These are phyloP conservation scores for Chaetorhynchus papuensis DNA, from an alignment of 2,113 vertebrate genomes.

Conservation along the genomic window DNA sequence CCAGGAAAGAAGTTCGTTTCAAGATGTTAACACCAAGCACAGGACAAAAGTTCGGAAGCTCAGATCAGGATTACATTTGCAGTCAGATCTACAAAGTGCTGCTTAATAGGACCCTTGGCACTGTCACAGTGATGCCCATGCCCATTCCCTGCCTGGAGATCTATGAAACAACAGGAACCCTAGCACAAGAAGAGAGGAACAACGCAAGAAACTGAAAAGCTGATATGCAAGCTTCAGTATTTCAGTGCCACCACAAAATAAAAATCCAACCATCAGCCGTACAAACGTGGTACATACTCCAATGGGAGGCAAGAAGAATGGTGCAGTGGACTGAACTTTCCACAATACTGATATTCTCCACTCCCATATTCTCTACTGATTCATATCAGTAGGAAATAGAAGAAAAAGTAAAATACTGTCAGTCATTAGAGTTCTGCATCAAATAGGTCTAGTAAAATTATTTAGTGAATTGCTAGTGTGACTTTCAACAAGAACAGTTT, in stretches of 20 bases:
- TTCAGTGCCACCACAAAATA: not conserved
- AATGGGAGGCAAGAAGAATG: not conserved
- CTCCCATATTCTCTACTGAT: not conserved
- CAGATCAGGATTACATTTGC: not conserved
- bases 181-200: not conserved
- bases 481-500: not conserved
- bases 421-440: not conserved
- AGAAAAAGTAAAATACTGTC: not conserved
- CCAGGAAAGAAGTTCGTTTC: not conserved
- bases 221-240: not conserved
- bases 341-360: not conserved
- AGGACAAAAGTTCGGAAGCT: not conserved
- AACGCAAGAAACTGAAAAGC: not conserved
- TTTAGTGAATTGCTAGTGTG: not conserved
- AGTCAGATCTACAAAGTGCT: not conserved
- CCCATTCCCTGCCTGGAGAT: not conserved
- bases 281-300: not conserved
- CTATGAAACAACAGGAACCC: not conserved
- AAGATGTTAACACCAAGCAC: not conserved
- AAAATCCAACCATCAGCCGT: not conserved
- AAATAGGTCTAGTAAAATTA: not conserved
- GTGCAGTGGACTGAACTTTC: not conserved
- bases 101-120: not conserved
- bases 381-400: not conserved
- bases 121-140: not conserved